Conservation (phyloP, 2,888 invertebrate genomes). For the Cartodere bifasciata region DNA sequence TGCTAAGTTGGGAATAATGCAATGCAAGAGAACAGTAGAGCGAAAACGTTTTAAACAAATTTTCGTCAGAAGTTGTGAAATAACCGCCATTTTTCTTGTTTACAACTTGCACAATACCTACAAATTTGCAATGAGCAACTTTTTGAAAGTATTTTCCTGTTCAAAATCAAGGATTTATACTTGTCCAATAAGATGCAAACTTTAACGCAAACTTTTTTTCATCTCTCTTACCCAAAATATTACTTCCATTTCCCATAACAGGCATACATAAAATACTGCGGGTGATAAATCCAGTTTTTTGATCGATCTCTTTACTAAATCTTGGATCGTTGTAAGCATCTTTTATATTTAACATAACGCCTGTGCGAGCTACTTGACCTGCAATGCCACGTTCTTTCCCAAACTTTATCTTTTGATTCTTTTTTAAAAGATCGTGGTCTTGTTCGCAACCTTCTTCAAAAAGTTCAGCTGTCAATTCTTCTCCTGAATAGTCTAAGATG, state of each 20-base stretch:
- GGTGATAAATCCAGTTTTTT: constrained; percentile 42
- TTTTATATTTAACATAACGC: constrained; percentile 37
- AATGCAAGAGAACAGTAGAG: constrained; percentile 45
- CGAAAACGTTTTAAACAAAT: constrained; percentile 42
- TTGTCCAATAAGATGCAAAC: too few species aligned
- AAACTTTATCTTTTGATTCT: constrained; percentile 41
- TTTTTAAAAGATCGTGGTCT: constrained; percentile 36
- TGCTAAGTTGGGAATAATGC: constrained; percentile 42
- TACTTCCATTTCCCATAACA: constrained; percentile 37
- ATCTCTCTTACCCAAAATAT: constrained; percentile 21
- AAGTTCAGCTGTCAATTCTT: constrained; percentile 40
- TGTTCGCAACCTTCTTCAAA: constrained; percentile 45
- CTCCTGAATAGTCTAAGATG: constrained; percentile 39
- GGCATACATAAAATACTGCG: constrained; percentile 43
- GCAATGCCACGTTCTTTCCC: constrained; percentile 40
- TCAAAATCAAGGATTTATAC: too few species aligned
- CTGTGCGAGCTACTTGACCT: constrained; percentile 40
- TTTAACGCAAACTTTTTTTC: not conserved
- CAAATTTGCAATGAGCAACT: too few species aligned
- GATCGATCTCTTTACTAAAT: constrained; percentile 41
- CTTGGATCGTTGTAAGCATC: constrained; percentile 44
- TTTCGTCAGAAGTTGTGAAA: constrained; percentile 42
- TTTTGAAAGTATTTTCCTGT: too few species aligned
- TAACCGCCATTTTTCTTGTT: constrained; percentile 40
- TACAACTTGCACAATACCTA: constrained; percentile 45